phyloP scores from a whole-genome alignment of 2,888 invertebrate species.

The Dioctria linearis region DNA sequence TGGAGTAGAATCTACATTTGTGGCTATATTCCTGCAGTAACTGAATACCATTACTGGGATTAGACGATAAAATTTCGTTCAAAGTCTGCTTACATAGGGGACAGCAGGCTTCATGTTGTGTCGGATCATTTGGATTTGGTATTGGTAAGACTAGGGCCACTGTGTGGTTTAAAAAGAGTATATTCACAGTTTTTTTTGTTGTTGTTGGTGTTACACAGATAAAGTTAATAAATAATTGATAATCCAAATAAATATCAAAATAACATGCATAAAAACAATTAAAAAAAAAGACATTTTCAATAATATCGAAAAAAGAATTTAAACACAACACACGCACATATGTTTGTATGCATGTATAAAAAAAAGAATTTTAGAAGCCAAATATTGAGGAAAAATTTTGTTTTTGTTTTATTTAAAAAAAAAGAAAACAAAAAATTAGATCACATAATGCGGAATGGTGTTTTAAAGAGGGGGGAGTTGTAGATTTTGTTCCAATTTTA shows the following conservation, averaged over 20 bases:
- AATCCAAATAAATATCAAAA: background rate
- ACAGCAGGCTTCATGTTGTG: conserved; percentile 93
- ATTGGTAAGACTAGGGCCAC: conserved; percentile 85
- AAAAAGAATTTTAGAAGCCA: background rate
- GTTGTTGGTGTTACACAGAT: too few relatives aligned
- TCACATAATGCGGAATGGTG: background rate
- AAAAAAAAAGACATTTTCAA: background rate
- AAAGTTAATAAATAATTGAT: too few relatives aligned
- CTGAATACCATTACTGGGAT: conserved; percentile 54
- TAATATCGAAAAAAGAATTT: background rate
- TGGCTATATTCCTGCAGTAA: conserved; percentile 56
- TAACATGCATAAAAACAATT: background rate
- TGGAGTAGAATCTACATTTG: conserved; percentile 57
- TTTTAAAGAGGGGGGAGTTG: background rate
- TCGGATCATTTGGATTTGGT: conserved; percentile 89
- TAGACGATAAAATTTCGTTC: conserved; percentile 59
- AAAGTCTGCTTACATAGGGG: conserved; percentile 80
- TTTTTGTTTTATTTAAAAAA: background rate
- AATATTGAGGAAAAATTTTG: background rate
- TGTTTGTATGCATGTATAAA: background rate
- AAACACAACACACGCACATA: conserved; percentile 1
- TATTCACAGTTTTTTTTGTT: background rate
- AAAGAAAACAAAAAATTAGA: background rate
- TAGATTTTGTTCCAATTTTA: background rate
- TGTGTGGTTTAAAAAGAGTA: conserved; percentile 61